Evolutionary conservation across 2,113 vertebrate genomes (phyloP), one percentile per base, ranked within the genome.

Genomic region (Tragelaphus buxtoni): DNA sequence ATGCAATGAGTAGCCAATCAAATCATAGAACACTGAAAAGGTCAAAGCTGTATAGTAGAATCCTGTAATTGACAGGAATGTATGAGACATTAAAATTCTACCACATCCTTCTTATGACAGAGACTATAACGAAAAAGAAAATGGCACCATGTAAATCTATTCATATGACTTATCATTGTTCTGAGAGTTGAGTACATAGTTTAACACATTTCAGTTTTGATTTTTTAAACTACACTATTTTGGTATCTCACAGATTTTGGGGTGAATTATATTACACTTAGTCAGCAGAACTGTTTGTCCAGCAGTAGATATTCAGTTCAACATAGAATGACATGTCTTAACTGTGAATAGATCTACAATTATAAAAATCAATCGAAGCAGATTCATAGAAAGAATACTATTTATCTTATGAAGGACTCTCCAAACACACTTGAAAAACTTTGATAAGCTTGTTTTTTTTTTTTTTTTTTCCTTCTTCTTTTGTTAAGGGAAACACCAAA

Each of bases 61-160:
- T 88, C 16, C 26, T 85, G 0, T 86, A 88, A 82, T 88, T 95
- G 55, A 98, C 91, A 65, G 30, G 20, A 93, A 94, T 4, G 42
- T 63, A 72, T 56, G 95, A 97, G 45, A 56, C 13, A 95, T 94
- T 74, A 98, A 88, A 96, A 90, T 96, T 79, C 26, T 32, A n/a
- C 39, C 2, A 0, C 18, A 89, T 77, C 87, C 3, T 72, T 97
- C 84, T 91, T 92, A 86, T 94, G 84, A 42, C 85, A 96, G 96
- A 96, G 61, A 32, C 1, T 92, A 28, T 95, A 91, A 96, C 84
- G 22, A 97, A 97, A 86, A 17, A 94, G 74, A 96, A 98, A 98
- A 95, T 90, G 13, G 8, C 76, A 81, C 5, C 28, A 39, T 5
- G 20, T 94, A 92, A 95, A 22, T 89, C 93, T 95, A 0, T 89